Base-by-base conservation (phyloP, 2,797 vertebrate species). In the Bradypodion ventrale region DNA sequence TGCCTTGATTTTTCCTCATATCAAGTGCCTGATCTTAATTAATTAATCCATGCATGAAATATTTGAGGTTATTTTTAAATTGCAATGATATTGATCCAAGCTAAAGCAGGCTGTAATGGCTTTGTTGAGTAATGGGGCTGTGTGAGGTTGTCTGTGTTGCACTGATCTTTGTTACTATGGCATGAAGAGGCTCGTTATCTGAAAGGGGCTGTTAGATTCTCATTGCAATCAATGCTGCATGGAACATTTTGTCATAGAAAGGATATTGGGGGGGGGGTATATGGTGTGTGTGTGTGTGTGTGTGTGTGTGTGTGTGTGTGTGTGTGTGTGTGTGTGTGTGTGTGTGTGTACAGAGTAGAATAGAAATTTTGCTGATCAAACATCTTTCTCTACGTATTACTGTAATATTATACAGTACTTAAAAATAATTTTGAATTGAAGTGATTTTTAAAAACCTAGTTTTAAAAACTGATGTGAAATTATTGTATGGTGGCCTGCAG, bases 281-380 rank as follows among this genome's bases (percentile, higher is more conserved):
- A n/a, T n/a, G n/a, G n/a, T n/a, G n/a, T n/a, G n/a, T n/a, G n/a
- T n/a, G n/a, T n/a, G n/a, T n/a, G n/a, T n/a, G 16, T 66, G 56
- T 2, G 40, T 32, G 19, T 1, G 16, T 66, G 56, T 2, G 40
- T 32, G 19, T 1, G n/a, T n/a, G n/a, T n/a, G n/a, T n/a, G n/a
- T n/a, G n/a, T n/a, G n/a, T n/a, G n/a, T n/a, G n/a, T n/a, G n/a
- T n/a, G n/a, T n/a, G n/a, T n/a, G n/a, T n/a, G n/a, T n/a, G n/a
- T n/a, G 16, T 66, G 56, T 2, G 40, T 32, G 19, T 1, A 25
- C 40, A 44, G 2, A 72, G 5, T 49, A 93, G 3, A 72, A 9
- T 49, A 93, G 90, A 68, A 59, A 2, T 72, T 49, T 59, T 88
- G 79, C 87, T 90, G 85, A 87, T 85, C 87, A 79, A 1, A 1